Evolutionary conservation across 2,797 vertebrate genomes (phyloP).

Genomic region (Liasis olivaceus): DNA sequence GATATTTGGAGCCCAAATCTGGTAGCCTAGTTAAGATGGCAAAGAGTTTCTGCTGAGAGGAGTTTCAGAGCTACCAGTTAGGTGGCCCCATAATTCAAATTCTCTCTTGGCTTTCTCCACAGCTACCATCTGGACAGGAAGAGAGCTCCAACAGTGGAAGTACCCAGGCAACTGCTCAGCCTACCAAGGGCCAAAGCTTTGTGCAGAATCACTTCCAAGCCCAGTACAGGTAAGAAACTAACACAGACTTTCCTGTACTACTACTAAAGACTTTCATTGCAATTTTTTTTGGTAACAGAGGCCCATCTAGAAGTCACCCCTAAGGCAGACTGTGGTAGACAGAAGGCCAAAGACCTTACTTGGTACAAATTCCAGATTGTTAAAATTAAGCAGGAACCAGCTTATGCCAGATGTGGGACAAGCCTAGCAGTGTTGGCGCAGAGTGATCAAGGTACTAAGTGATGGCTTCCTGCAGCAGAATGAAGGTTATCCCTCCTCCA

Average conservation of each 20-base stretch:
- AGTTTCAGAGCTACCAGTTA: rapidly evolving
- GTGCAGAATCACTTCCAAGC: slow-evolving; percentile 96
- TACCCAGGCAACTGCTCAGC: slow-evolving; percentile 53
- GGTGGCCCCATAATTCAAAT: not conserved
- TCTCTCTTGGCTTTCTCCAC: slow-evolving; percentile 52
- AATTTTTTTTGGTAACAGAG: not conserved
- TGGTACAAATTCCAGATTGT: not conserved
- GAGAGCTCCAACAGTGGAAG: slow-evolving; percentile 57
- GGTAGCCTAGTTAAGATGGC: not conserved
- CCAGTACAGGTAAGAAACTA: slow-evolving; percentile 87
- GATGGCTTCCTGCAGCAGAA: not conserved
- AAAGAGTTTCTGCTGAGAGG: not conserved
- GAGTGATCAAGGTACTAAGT: not conserved
- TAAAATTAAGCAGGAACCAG: not conserved
- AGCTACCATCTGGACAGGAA: slow-evolving; percentile 73
- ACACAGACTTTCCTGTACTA: not conserved
- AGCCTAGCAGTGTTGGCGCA: not conserved
- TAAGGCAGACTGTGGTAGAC: not conserved
- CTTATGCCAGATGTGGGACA: not conserved
- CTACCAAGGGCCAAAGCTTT: slow-evolving; percentile 82
- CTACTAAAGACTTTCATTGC: not conserved
- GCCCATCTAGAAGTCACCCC: not conserved
- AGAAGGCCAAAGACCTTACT: not conserved
- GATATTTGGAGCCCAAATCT: not conserved
- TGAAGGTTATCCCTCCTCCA: not conserved